Evolutionary conservation across 1,140 invertebrate genomes (phyloP).

Genomic region (Panagrolaimus sp.): DNA sequence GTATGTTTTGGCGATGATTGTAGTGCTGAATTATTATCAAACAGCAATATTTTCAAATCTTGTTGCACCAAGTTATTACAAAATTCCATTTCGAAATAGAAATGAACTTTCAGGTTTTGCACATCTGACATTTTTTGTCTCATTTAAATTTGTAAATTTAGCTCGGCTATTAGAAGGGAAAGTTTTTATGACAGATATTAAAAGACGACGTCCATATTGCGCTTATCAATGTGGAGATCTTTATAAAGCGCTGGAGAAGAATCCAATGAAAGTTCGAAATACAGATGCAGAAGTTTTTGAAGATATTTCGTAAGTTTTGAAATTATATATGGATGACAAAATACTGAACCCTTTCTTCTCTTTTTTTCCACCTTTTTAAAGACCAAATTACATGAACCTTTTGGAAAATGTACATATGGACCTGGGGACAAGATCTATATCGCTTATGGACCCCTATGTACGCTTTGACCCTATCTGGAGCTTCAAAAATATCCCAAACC

Average conservation of each 20-base stretch:
- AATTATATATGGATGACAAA: no score
- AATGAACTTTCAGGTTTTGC: constrained; percentile 19
- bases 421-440: no score
- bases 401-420: no score
- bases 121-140: neutral
- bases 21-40: constrained; percentile 32
- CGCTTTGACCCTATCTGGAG: no score
- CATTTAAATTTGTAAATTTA: neutral
- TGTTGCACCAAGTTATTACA: constrained; percentile 20
- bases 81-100: constrained; percentile 37
- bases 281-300: constrained; percentile 18
- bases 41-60: constrained; percentile 29
- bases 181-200: constrained; percentile 18
- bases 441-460: no score
- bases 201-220: constrained; percentile 8
- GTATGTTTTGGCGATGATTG: constrained; percentile 23
- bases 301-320: constrained; percentile 19
- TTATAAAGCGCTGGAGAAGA: constrained; percentile 9
- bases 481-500: no score
- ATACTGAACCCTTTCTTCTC: no score
- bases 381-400: no score
- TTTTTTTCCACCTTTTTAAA: no score
- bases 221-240: neutral
- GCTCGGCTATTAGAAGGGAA: neutral
- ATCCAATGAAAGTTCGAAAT: constrained; percentile 20